Conservation (phyloP, 1,140 invertebrate genomes). For the Saxidomus purpurata region DNA sequence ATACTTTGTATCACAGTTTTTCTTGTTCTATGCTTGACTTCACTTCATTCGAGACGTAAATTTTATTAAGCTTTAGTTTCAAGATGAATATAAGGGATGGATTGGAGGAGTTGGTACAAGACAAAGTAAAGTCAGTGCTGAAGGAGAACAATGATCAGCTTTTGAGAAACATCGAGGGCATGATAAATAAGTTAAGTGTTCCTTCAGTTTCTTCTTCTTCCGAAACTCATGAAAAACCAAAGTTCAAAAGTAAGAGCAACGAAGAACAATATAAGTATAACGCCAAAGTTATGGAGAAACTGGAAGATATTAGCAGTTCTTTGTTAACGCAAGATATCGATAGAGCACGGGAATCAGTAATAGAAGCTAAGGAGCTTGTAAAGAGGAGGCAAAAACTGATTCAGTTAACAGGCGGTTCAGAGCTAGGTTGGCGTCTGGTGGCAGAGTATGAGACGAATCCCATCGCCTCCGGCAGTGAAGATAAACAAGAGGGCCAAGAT, state of each 20-base stretch:
- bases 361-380: slow-evolving; percentile 29
- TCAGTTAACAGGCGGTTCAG: no score
- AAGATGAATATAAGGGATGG: no score
- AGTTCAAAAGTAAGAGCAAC: slow-evolving; percentile 30
- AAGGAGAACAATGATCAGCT: slow-evolving; percentile 2
- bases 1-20: no score
- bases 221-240: neutral
- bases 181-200: slow-evolving; percentile 34
- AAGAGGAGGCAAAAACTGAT: no score
- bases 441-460: no score
- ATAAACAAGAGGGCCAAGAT: no score
- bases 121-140: neutral
- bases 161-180: neutral
- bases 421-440: no score
- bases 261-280: slow-evolving; percentile 42
- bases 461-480: no score
- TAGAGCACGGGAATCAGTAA: neutral
- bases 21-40: no score
- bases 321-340: neutral
- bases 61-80: no score
- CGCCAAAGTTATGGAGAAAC: neutral
- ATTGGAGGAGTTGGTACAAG: no score
- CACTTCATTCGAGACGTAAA: no score
- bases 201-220: neutral
- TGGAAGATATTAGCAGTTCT: neutral